Conservation (phyloP, 2,113 vertebrate genomes). For the Upupa epops region DNA sequence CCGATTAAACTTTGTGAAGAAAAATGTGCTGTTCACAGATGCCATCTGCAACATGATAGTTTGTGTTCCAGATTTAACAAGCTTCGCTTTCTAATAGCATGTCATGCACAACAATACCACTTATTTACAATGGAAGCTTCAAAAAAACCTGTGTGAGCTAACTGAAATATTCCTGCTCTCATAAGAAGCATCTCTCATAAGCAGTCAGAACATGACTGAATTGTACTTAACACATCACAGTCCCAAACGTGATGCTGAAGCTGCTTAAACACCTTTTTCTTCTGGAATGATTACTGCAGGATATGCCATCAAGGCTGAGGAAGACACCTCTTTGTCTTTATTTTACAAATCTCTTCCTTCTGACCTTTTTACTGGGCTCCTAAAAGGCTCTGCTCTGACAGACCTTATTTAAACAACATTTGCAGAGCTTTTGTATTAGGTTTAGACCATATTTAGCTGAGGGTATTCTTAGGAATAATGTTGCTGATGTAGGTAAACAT, state of each 20-base stretch:
- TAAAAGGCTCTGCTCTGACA: background rate
- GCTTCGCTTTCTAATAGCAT: background rate
- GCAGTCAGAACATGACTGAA: accelerated
- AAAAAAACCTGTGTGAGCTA: background rate
- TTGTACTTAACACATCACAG: background rate
- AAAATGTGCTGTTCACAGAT: accelerated
- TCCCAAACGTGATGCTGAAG: background rate
- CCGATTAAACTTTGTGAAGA: background rate
- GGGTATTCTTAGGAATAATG: background rate
- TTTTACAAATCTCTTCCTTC: background rate
- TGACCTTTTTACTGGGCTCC: background rate
- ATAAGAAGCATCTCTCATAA: background rate
- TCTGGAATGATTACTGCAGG: background rate
- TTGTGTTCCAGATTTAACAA: background rate
- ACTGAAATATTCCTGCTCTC: background rate
- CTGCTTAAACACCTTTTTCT: background rate
- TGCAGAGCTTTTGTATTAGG: background rate
- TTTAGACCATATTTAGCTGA: background rate
- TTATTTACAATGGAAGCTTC: background rate
- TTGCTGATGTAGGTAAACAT: background rate
- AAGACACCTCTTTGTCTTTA: background rate
- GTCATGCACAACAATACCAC: accelerated
- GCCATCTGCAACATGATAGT: background rate
- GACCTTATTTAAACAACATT: background rate
- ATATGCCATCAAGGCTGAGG: background rate